These are phyloP conservation scores for Eunapius fragilis DNA, from an alignment of 37 sponge, comb jelly and placozoan species.

Conservation along the genomic window DNA sequence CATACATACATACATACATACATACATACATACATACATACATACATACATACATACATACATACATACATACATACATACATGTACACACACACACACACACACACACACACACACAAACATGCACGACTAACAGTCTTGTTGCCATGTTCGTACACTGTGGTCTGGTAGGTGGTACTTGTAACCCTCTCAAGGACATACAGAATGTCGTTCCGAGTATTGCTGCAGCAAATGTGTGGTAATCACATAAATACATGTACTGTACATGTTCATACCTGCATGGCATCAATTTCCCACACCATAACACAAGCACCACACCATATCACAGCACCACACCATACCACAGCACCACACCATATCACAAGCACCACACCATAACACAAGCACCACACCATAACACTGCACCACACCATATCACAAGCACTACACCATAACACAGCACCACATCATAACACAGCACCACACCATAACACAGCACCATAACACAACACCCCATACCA, in stretches of 20 bases:
- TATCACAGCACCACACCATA: too few species aligned
- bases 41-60: not conserved
- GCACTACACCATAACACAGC: too few species aligned
- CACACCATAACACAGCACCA: too few species aligned
- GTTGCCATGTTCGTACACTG: not conserved
- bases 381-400: too few species aligned
- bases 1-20: not conserved
- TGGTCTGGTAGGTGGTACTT: not conserved
- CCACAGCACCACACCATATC: too few species aligned
- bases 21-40: not conserved
- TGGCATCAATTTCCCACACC: too few species aligned
- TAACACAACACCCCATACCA: too few species aligned
- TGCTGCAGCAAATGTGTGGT: not conserved
- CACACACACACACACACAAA: conserved; percentile 13
- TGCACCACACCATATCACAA: too few species aligned
- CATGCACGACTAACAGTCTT: not conserved
- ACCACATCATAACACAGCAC: too few species aligned
- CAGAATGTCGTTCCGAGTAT: not conserved
- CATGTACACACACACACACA: conserved; percentile 11
- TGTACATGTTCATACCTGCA: not conserved
- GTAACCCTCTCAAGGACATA: conserved; percentile 2
- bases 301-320: too few species aligned
- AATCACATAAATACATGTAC: not conserved
- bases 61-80: not conserved
- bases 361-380: too few species aligned